Evolutionary conservation across 2,113 vertebrate genomes (phyloP).

Genomic region (Solea senegalensis): DNA sequence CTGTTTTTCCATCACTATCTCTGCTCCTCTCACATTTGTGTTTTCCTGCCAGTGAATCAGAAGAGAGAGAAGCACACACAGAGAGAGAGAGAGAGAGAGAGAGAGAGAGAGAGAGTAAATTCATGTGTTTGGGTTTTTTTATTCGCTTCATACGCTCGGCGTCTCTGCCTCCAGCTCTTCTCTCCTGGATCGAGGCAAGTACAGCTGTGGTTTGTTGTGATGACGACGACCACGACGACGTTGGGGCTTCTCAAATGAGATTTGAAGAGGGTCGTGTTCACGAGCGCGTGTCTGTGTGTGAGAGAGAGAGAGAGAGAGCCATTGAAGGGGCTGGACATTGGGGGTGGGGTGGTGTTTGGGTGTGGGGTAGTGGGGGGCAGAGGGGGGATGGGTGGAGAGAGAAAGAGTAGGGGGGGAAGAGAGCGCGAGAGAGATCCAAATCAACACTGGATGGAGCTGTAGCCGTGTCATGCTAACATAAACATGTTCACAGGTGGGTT

Average conservation of each 20-base stretch:
- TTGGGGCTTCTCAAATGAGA: constrained; percentile 27
- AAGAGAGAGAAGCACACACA: constrained; percentile 4
- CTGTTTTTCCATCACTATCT: constrained; percentile 64
- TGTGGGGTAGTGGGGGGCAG: constrained; percentile 30
- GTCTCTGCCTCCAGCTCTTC: constrained; percentile 40
- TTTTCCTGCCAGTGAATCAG: constrained; percentile 39
- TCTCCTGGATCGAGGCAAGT: constrained; percentile 65
- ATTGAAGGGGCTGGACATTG: constrained; percentile 61
- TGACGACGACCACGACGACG: constrained; percentile 32
- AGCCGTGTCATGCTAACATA: constrained; percentile 54
- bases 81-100: constrained; percentile 20
- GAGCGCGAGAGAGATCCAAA: constrained; percentile 36
- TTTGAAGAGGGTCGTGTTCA: too few species aligned
- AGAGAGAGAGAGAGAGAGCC: too few species aligned
- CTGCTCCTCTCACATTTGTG: constrained; percentile 27
- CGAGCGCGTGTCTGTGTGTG: too few species aligned
- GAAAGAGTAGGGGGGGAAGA: constrained; percentile 27
- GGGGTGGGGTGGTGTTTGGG: constrained; percentile 69
- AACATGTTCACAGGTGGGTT: constrained; percentile 36
- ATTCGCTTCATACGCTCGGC: constrained; percentile 45
- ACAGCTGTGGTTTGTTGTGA: constrained; percentile 26
- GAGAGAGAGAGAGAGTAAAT: constrained; percentile 18
- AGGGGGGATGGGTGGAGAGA: constrained; percentile 51
- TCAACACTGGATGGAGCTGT: constrained; percentile 84
- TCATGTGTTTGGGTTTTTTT: constrained; percentile 30